Conservation (phyloP, 2,113 vertebrate genomes). For the Myrmecobius fasciatus region DNA sequence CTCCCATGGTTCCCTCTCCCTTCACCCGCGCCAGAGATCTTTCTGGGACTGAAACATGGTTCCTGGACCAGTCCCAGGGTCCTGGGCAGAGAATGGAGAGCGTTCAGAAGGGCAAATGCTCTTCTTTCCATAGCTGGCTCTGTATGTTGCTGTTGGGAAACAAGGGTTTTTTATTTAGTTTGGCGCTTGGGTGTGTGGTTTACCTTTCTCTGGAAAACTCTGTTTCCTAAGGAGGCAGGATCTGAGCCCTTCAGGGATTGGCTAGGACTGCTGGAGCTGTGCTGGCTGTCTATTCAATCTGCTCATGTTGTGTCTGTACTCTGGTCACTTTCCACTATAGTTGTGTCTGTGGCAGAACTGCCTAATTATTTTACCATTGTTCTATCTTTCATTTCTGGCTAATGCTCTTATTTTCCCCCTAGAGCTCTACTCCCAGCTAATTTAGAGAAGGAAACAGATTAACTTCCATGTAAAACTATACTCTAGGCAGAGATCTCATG, state of each 20-base stretch:
- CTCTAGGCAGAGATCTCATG: background rate
- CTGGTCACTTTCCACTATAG: background rate
- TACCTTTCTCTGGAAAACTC: slow-evolving; percentile 29
- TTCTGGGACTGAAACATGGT: background rate
- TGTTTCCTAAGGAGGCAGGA: slow-evolving; percentile 39
- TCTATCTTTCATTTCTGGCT: slow-evolving; percentile 15
- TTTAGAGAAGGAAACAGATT: slow-evolving; percentile 2
- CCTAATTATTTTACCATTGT: slow-evolving; percentile 40
- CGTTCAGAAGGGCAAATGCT: background rate
- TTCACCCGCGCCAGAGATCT: background rate
- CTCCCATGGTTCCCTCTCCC: background rate
- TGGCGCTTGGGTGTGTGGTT: background rate
- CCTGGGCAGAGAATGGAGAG: background rate
- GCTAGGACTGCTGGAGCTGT: slow-evolving; percentile 36
- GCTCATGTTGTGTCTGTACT: background rate
- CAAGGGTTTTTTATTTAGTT: slow-evolving; percentile 9
- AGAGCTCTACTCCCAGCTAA: background rate
- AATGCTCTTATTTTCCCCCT: background rate
- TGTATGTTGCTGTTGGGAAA: background rate
- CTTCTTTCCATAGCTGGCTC: slow-evolving; percentile 7
- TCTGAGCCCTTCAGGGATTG: slow-evolving; percentile 55
- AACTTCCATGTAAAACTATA: background rate
- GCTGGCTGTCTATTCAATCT: slow-evolving; percentile 24
- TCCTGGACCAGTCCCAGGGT: background rate
- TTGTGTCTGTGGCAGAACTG: slow-evolving; percentile 44